Base-by-base conservation (phyloP, 2,797 vertebrate genomes). In the Taenioides sp. region DNA sequence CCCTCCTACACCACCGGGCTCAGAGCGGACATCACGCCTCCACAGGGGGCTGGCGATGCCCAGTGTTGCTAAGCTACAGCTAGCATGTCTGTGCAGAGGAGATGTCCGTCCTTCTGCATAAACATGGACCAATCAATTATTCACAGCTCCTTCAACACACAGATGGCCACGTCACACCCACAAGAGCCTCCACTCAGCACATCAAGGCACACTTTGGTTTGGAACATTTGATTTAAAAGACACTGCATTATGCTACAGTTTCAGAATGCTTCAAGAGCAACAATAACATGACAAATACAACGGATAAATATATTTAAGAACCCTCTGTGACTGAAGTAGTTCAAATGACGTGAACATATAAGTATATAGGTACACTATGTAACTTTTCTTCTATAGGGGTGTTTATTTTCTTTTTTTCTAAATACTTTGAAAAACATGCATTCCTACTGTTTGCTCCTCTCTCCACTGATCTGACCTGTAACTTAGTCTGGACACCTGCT, bases 21-120 rank as follows among this genome's bases (percentile, higher is more conserved):
- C 78, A 78, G 76, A 82, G 88, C 71, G 70, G 73, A 86, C 7
- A 23, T 76, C 78, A 83, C 85, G 58, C 87, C 89, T 89, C 85
- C 89, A 82, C 80, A 78, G 82, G 84, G 81, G 79, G 82, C 86
- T 87, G 80, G 91, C 87, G 87, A 88, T 92, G 91, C 92, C 91
- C 91, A 78, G 89, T 75, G 92, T 94, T 93, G 93, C 94, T 94
- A 91, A 92, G 92, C 85, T 93, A 93, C 93, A 43, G 81, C 86
- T 87, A 89, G 88, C 88, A 86, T 76, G 79, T 85, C 91, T 92
- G 87, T 73, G 76, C 27, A 92, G 88, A 70, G 76, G 85, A 88
- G 89, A 89, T 81, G 83, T 83, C 81, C 86, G 60, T 86, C 83
- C 80, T 85, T 84, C 86, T 91, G 87, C 89, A 93, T 92, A 89